These are phyloP conservation scores for Pterophyllum scalare DNA, from an alignment of 2,113 vertebrate species.

Conservation along the genomic window DNA sequence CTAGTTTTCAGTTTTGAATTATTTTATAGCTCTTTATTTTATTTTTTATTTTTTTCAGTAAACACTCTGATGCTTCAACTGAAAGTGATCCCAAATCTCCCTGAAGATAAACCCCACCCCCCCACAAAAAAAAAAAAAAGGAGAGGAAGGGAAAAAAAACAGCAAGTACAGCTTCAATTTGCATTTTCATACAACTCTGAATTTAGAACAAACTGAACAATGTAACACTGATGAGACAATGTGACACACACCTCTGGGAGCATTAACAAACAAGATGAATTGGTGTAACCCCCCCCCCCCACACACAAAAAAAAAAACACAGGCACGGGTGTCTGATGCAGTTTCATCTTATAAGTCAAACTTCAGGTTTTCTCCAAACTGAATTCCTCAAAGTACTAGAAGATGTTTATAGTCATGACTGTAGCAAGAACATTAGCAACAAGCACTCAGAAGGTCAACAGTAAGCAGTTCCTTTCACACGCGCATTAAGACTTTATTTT, in stretches of 20 bases:
- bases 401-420: not conserved
- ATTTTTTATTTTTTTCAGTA: slow-evolving; percentile 1
- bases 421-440: not conserved
- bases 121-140: slow-evolving; percentile 6
- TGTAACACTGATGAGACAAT: slow-evolving; percentile 27
- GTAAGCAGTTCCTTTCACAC: not conserved
- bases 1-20: slow-evolving; percentile 11
- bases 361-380: not conserved
- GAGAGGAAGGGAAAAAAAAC: not conserved
- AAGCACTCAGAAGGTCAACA: not conserved
- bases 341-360: not conserved
- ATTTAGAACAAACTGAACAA: slow-evolving; percentile 46
- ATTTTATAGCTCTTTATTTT: not conserved
- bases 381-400: not conserved
- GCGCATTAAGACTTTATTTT: slow-evolving; percentile 28
- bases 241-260: slow-evolving; percentile 5
- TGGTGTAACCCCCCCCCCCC: fast-evolving
- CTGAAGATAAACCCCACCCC: slow-evolving; percentile 63
- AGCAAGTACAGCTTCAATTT: slow-evolving; percentile 33
- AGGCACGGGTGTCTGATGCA: slow-evolving; percentile 17
- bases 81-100: slow-evolving; percentile 63
- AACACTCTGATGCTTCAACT: slow-evolving; percentile 53
- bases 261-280: slow-evolving; percentile 6
- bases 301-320: not conserved
- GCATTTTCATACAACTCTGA: slow-evolving; percentile 17